These are phyloP conservation scores for Myxocyprinus asiaticus DNA, from an alignment of 2,113 vertebrate genomes.

Conservation along the genomic window DNA sequence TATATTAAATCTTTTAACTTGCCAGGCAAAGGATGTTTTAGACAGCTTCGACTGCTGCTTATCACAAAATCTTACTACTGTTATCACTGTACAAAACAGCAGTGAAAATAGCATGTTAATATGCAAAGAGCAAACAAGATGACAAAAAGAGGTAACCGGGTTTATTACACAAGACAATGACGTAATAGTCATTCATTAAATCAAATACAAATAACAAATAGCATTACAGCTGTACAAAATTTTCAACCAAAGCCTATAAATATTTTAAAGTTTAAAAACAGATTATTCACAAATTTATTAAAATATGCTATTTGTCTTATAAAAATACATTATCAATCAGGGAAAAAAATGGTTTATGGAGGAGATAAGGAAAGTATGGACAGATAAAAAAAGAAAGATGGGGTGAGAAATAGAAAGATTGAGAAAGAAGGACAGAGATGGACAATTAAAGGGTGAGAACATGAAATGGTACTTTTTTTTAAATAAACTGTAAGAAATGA, in stretches of 20 bases:
- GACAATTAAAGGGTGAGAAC: slow-evolving; percentile 37
- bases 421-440: slow-evolving; percentile 39
- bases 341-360: background rate
- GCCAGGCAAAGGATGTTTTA: background rate
- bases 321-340: slow-evolving; percentile 41
- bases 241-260: slow-evolving; percentile 40
- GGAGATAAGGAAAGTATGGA: slow-evolving; percentile 12
- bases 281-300: slow-evolving; percentile 41
- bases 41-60: background rate
- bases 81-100: background rate
- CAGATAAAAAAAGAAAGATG: slow-evolving; percentile 14
- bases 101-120: background rate
- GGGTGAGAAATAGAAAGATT: background rate
- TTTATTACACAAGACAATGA: slow-evolving; percentile 34
- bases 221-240: slow-evolving; percentile 29
- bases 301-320: slow-evolving; percentile 42
- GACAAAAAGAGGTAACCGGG: background rate
- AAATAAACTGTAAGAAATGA: background rate
- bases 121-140: background rate
- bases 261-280: slow-evolving; percentile 19
- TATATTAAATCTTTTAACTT: background rate
- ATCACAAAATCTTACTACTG: background rate
- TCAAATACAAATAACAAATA: background rate
- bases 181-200: background rate
- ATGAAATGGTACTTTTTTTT: slow-evolving; percentile 33